Percentiles rank a stretch among this genome's conserved stretches.
phyloP scores from a whole-genome alignment of 2,797 vertebrate species.

The Cossypha caffra region DNA sequence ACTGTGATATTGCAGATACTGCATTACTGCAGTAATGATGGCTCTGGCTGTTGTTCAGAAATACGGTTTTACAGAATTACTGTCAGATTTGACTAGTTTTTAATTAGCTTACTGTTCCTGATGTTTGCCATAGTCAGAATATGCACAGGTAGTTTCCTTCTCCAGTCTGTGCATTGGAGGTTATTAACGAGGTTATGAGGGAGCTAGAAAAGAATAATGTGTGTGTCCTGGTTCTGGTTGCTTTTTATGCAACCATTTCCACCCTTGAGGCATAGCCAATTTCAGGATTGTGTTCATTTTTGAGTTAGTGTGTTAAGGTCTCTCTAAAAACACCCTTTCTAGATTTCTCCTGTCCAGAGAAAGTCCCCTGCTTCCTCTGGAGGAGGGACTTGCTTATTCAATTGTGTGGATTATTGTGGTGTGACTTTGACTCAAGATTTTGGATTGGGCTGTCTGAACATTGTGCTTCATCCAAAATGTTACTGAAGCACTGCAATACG shows the following conservation, averaged over 20 bases:
- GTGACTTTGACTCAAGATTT: neutral
- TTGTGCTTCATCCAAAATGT: neutral
- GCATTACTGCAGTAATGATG: neutral
- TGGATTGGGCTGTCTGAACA: neutral
- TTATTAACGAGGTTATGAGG: neutral
- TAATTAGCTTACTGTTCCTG: neutral
- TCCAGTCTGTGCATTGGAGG: neutral
- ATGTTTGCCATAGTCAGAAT: neutral
- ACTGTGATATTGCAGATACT: neutral
- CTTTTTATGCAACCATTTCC: neutral
- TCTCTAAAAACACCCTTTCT: neutral
- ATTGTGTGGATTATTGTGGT: neutral
- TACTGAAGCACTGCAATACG: fast-evolving
- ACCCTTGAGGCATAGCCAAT: neutral
- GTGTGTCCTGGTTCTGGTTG: neutral
- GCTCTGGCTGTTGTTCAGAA: constrained; percentile 24
- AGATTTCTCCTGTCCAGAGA: neutral
- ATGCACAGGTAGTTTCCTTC: neutral
- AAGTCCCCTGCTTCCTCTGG: neutral
- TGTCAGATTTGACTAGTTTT: neutral
- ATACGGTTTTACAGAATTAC: neutral
- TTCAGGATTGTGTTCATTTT: neutral
- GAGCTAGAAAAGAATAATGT: neutral
- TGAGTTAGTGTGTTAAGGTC: neutral
- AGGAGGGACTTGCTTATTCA: neutral